Base-by-base conservation (phyloP, 2,797 vertebrate species). In the Chrysolophus pictus region DNA sequence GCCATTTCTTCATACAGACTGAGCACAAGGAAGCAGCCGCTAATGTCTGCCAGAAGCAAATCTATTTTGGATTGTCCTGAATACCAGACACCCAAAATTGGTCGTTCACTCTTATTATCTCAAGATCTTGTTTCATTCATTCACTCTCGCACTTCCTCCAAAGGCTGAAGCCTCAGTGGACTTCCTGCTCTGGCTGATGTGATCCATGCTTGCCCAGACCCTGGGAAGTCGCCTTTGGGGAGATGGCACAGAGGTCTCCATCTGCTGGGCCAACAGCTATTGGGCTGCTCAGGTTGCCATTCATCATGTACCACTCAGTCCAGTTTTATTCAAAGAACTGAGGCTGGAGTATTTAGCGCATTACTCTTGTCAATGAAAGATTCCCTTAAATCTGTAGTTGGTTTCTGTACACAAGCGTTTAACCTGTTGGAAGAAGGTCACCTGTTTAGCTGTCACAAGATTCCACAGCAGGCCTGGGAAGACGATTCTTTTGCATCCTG, bases 131-230 rank as follows among this genome's bases (percentile, higher is more conserved):
- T 42, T 58, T 76, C 28, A 53, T 47, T 81, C 60, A 80, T 70
- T 71, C 44, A 26, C 7, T 63, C 44, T 51, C 33, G 28, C 37
- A 59, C 59, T 31, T 26, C 47, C 44, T 60, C 15, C 21, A 51
- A 35, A 22, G 72, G 17, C 0, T 58, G 21, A 87, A 87, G 70
- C 5, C 11, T 65, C 4, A 35, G 55, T 44, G 62, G 33, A 80
- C 28, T 23, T 60, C 56, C 21, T 47, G 14, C 63, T 79, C 47
- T 7, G 4, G 31, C 47, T 72, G 59, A 53, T 15, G 28, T 11
- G 28, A 47, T 13, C 16, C 4, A 3, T 14, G 16, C 15, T 76
- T 6, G 4, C 15, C 15, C 2, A 0, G 24, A 33, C 10, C 51
- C 72, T 6, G 6, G 5, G 47, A 53, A 1, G 21, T 26, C 10